These are phyloP conservation scores for Galerucella pusilla DNA, from an alignment of 2,888 invertebrate species.

Conservation along the genomic window DNA sequence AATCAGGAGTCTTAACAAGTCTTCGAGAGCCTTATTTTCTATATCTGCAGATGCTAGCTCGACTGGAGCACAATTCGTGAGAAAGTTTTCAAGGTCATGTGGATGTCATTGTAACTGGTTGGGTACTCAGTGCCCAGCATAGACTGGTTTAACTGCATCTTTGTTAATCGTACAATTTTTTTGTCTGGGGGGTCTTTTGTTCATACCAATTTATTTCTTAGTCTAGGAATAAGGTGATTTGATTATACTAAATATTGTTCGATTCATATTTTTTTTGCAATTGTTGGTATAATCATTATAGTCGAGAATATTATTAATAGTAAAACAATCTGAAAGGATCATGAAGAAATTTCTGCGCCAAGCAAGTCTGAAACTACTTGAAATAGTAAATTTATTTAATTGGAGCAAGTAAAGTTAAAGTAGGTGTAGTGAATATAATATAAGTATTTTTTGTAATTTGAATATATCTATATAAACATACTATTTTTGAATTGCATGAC, in stretches of 20 bases:
- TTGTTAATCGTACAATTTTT: conserved; percentile 14
- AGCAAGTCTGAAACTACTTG: no score
- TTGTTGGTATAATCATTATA: no score
- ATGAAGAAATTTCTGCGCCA: no score
- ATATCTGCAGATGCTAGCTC: conserved; percentile 30
- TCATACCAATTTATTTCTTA: background rate
- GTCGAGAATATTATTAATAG: no score
- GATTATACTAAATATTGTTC: background rate
- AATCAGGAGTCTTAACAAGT: no score
- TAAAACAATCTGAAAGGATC: no score
- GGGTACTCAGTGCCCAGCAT: conserved; percentile 19
- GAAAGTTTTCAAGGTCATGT: conserved; percentile 46
- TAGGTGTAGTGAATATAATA: background rate
- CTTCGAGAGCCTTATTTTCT: conserved; percentile 14
- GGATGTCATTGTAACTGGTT: conserved; percentile 42
- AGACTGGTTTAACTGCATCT: conserved; percentile 36
- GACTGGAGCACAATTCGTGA: conserved; percentile 41
- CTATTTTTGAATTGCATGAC: conserved; percentile 7
- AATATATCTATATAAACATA: background rate
- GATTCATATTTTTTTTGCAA: no score
- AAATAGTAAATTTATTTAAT: no score
- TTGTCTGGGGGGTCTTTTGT: conserved; percentile 2
- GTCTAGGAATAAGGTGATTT: background rate
- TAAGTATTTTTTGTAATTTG: no score
- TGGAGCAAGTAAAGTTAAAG: no score